Evolutionary conservation across 2,113 vertebrate genomes (phyloP).

Genomic region (Apistogramma diplotaenia): DNA sequence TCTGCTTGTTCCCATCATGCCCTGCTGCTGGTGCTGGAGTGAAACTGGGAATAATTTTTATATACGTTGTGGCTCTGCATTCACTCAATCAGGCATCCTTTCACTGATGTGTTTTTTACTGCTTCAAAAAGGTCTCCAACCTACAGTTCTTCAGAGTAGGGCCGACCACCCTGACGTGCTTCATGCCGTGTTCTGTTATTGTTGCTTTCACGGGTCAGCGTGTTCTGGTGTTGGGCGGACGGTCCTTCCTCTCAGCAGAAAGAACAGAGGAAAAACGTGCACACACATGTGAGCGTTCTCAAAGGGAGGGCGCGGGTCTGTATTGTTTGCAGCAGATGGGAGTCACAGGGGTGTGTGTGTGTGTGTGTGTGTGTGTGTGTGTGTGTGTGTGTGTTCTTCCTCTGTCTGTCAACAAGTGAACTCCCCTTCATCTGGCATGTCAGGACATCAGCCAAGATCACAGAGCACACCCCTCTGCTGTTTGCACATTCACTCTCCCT

Average conservation of each 20-base stretch:
- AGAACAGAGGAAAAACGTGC: slow-evolving; percentile 69
- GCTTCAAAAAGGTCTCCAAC: neutral
- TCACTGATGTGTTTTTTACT: neutral
- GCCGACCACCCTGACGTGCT: neutral
- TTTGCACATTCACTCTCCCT: slow-evolving; percentile 32
- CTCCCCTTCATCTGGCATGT: slow-evolving; percentile 38
- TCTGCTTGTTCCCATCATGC: neutral
- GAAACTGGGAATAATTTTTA: neutral
- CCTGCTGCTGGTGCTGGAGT: neutral
- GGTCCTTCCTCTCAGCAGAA: slow-evolving; percentile 32
- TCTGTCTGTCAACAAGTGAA: slow-evolving; percentile 59
- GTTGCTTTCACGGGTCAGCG: slow-evolving; percentile 22
- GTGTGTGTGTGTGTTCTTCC: slow-evolving; percentile 43
- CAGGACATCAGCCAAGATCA: slow-evolving; percentile 49
- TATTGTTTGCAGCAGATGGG: slow-evolving; percentile 71
- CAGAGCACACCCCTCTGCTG: slow-evolving; percentile 50
- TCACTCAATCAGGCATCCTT: neutral
- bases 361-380: slow-evolving; percentile 13
- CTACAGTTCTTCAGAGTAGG: neutral
- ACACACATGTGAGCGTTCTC: slow-evolving; percentile 63
- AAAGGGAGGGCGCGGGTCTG: slow-evolving; percentile 52
- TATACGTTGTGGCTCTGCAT: neutral
- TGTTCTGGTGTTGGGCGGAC: slow-evolving; percentile 14
- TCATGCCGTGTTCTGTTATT: neutral
- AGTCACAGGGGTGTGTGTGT: slow-evolving; percentile 49